Percentiles rank a stretch among this genome's conserved stretches.
These are phyloP conservation scores for Halocaridina rubra DNA, from an alignment of 2,888 invertebrate genomes.

Conservation along the genomic window DNA sequence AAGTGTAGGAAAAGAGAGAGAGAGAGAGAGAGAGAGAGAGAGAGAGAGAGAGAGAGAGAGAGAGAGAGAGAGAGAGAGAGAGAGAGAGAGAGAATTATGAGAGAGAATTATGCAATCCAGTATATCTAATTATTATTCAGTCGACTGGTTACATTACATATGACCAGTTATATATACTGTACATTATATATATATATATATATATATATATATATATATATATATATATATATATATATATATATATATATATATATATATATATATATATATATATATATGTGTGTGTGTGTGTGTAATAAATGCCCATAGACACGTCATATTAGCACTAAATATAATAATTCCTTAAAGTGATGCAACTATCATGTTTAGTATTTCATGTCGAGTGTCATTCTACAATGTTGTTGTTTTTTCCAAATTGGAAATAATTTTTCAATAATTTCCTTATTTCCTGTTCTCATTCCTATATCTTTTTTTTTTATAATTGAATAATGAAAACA, in stretches of 20 bases:
- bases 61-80: neutral
- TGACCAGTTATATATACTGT: neutral
- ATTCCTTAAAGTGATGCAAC: neutral
- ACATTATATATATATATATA: no score
- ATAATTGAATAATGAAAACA: no score
- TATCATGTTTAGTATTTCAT: neutral
- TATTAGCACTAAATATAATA: neutral
- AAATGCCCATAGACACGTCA: neutral
- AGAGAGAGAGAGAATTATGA: neutral
- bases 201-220: neutral
- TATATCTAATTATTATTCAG: neutral
- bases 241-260: neutral
- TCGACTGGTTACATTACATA: neutral
- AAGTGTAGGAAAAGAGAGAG: neutral
- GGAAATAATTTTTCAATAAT: slow-evolving; percentile 67
- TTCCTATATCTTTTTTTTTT: no score
- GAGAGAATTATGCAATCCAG: neutral
- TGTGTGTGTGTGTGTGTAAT: no score
- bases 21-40: slow-evolving; percentile 1
- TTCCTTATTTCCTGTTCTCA: slow-evolving; percentile 92
- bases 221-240: neutral
- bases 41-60: neutral
- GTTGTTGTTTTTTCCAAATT: neutral
- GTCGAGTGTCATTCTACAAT: neutral
- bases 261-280: neutral